Evolutionary conservation across 2,797 vertebrate genomes (phyloP).

Genomic region (Rhinoraja longicauda): DNA sequence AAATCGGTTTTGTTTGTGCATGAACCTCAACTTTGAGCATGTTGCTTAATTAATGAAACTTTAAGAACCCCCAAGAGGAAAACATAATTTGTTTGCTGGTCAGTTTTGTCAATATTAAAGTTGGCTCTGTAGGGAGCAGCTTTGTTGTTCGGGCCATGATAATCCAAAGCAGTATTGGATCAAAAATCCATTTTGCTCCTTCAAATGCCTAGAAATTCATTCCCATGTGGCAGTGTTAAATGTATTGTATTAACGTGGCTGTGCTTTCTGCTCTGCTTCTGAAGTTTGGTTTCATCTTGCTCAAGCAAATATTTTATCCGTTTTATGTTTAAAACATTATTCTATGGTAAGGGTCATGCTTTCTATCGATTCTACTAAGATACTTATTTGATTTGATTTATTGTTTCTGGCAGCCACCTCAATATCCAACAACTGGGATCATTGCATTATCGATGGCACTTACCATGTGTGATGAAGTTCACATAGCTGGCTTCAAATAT

Average conservation of each 20-base stretch:
- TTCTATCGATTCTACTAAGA: not conserved
- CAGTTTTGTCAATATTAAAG: not conserved
- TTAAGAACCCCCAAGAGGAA: not conserved
- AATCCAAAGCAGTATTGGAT: not conserved
- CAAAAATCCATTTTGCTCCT: not conserved
- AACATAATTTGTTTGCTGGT: not conserved
- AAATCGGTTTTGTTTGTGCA: not conserved
- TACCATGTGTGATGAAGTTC: constrained; percentile 65
- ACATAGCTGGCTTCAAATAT: constrained; percentile 66
- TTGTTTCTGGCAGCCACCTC: constrained; percentile 47
- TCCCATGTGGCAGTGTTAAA: no score
- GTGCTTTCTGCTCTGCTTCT: no score
- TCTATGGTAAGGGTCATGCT: not conserved
- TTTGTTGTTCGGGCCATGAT: not conserved
- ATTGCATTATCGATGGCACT: constrained; percentile 65
- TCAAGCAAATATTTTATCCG: not conserved
- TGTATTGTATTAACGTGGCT: no score
- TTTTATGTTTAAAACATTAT: no score
- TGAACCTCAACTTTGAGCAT: not conserved
- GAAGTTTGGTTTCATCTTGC: not conserved
- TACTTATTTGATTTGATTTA: not conserved
- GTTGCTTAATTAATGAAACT: not conserved
- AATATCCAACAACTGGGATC: constrained; percentile 67
- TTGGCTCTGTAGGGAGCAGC: not conserved
- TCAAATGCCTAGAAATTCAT: not conserved